Evolutionary conservation across 2,797 vertebrate genomes (phyloP), one percentile per base, ranked within the genome.

Genomic region (Salmo trutta): DNA sequence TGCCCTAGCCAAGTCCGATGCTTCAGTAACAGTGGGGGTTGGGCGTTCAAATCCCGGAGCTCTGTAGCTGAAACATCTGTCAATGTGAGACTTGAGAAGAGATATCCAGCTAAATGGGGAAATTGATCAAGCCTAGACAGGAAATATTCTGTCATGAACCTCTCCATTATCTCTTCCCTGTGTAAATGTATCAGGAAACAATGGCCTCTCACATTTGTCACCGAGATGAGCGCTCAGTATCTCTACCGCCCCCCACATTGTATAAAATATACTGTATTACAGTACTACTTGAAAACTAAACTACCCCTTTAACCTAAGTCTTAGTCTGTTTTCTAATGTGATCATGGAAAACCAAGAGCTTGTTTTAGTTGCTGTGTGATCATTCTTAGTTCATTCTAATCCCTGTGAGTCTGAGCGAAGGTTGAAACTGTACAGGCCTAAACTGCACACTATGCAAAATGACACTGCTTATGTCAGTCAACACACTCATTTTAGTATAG

Each of bases 381-480:
- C 3, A 56, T 75, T 53, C 29, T 73, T 27, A 36, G 78, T 71
- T 79, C 27, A 54, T 64, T 80, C 68, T 83, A 36, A 36, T 36
- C 33, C 33, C 33, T 7, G 33, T 36, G 33, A 70, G 36, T 77
- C 81, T 73, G 79, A 75, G 76, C 52, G 53, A 51, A 85, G 33
- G 76, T 83, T 78, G 33, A 36, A 36, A 36, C 33, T 36, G 33
- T 85, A 83, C 29, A 75, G 17, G 75, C 69, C 82, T 84, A 87
- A 87, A 87, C 87, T 81, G 75, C 72, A 82, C 75, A 78, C 81
- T 24, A 51, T 84, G 89, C 84, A 84, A 84, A 84, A 41, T 27
- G 41, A 85, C 77, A 41, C 71, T 8, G 67, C 31, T 83, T 71
- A 14, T 64, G 74, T 71, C 69, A 47, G 41, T 47, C 41, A 12